These are phyloP conservation scores for Cheilosia grossa DNA, from an alignment of 2,888 invertebrate genomes.

Conservation along the genomic window DNA sequence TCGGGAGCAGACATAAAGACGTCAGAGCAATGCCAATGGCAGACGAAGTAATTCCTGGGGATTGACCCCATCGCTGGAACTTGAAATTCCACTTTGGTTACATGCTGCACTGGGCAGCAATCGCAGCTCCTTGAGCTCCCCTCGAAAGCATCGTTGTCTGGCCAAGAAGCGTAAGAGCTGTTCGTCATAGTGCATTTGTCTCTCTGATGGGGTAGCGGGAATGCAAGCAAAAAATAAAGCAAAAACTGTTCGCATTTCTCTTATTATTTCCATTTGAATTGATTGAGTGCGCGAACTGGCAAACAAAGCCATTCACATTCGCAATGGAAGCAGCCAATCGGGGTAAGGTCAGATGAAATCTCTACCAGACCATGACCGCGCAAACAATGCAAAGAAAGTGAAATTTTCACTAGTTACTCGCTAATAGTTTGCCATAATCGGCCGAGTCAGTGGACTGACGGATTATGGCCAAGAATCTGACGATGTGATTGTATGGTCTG, in stretches of 20 bases:
- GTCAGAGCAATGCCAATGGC: slow-evolving; percentile 38
- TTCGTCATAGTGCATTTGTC: slow-evolving; percentile 18
- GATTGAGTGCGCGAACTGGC: slow-evolving; percentile 63
- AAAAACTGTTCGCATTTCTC: not conserved
- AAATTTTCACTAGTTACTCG: slow-evolving; percentile 32
- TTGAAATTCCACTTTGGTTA: slow-evolving; percentile 45
- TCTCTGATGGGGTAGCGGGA: slow-evolving; percentile 7
- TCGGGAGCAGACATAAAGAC: slow-evolving; percentile 38
- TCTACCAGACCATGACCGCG: slow-evolving; percentile 65
- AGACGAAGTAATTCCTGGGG: slow-evolving; percentile 37
- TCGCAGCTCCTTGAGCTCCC: slow-evolving; percentile 39
- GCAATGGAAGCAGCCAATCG: slow-evolving; percentile 36
- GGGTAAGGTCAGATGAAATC: slow-evolving; percentile 52
- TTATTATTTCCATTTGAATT: slow-evolving; percentile 49
- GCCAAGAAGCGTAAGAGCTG: slow-evolving; percentile 1
- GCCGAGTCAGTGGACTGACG: slow-evolving; percentile 26
- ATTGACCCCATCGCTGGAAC: slow-evolving; percentile 42
- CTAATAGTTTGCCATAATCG: slow-evolving; percentile 42
- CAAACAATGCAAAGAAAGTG: slow-evolving; percentile 59
- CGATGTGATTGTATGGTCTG: slow-evolving; percentile 40
- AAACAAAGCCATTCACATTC: slow-evolving; percentile 46
- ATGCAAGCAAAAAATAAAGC: slow-evolving; percentile 10
- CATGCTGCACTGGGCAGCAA: slow-evolving; percentile 44
- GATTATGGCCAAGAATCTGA: slow-evolving; percentile 52
- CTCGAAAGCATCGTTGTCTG: slow-evolving; percentile 14